Conservation (phyloP, 2,113 vertebrate genomes). For the Peromyscus maniculatus region DNA sequence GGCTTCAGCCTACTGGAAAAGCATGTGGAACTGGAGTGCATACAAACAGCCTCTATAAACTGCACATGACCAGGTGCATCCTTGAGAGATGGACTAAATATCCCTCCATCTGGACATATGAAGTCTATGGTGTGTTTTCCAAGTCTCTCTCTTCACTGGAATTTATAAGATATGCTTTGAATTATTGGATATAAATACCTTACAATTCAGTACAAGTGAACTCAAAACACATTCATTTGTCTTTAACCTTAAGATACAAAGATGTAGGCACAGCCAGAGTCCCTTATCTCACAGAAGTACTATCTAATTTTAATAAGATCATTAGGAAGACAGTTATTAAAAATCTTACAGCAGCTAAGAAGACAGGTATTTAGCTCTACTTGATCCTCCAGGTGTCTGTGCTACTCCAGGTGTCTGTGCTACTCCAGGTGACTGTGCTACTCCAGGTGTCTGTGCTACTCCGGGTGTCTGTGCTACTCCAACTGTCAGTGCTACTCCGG, state of each 20-base stretch:
- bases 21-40: not conserved
- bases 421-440: no score
- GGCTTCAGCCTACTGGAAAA: not conserved
- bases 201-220: not conserved
- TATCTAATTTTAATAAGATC: not conserved
- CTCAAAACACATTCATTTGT: conserved; percentile 2
- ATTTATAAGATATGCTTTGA: not conserved
- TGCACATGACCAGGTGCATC: not conserved
- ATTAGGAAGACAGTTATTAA: not conserved
- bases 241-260: conserved; percentile 16
- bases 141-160: not conserved
- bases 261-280: not conserved
- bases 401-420: not conserved
- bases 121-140: conserved; percentile 1
- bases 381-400: not conserved
- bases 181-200: conserved; percentile 14
- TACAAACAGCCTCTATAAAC: conserved; percentile 24
- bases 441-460: no score
- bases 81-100: not conserved
- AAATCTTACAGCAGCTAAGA: not conserved
- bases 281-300: not conserved
- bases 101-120: not conserved
- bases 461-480: not conserved
- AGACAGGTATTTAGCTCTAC: not conserved
- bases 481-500: not conserved